Conservation (phyloP, 2,888 invertebrate genomes). For the Sphaeridia pumilis region DNA sequence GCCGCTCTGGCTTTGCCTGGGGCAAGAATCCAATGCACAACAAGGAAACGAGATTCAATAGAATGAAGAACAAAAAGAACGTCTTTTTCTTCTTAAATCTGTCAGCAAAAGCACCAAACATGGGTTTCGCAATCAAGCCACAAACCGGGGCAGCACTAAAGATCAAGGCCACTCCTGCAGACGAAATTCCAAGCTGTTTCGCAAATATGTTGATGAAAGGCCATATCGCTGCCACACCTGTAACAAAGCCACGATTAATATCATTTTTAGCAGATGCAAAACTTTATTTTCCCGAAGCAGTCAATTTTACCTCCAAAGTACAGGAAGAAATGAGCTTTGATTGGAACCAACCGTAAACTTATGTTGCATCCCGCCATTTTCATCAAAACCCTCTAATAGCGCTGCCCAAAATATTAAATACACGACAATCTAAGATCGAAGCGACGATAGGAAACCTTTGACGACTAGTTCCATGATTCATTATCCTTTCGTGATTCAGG, state of each 20-base stretch:
- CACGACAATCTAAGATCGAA: no score
- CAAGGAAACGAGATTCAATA: constrained; percentile 57
- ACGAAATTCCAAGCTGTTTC: constrained; percentile 67
- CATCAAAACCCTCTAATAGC: no score
- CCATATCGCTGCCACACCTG: constrained; percentile 73
- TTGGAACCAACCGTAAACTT: constrained; percentile 63
- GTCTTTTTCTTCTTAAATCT: constrained; percentile 59
- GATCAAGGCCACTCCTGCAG: constrained; percentile 62
- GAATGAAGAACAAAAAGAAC: constrained; percentile 60
- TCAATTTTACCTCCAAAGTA: constrained; percentile 81
- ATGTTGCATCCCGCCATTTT: constrained; percentile 40
- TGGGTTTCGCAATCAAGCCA: constrained; percentile 66
- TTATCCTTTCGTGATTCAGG: no score
- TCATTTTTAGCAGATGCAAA: background rate
- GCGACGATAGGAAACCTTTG: no score
- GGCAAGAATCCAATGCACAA: constrained; percentile 62
- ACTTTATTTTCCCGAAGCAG: no score
- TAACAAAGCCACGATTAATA: constrained; percentile 34
- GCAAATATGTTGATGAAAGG: constrained; percentile 59
- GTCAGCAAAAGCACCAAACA: constrained; percentile 71
- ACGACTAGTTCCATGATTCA: no score
- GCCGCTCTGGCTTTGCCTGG: constrained; percentile 44
- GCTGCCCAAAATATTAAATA: no score
- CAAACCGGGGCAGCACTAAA: constrained; percentile 51
- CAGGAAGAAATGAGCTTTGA: constrained; percentile 79